phyloP scores from a whole-genome alignment of 2,113 vertebrate genomes.

The Chloroceryle aenea region DNA sequence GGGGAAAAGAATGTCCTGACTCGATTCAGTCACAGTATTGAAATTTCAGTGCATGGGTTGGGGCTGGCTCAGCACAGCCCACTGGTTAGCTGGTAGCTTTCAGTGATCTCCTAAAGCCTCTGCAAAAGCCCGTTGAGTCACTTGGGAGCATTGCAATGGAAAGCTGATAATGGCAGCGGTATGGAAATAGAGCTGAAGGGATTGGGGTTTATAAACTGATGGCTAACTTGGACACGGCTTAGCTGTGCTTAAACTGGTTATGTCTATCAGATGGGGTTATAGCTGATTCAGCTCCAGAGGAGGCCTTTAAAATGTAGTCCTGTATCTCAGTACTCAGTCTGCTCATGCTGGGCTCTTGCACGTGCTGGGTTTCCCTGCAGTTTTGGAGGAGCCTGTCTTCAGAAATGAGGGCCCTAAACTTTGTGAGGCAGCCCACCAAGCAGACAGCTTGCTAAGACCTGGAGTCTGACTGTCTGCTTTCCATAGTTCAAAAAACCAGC shows the following conservation, averaged over 20 bases:
- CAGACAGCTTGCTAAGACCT: background rate
- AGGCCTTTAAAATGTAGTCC: background rate
- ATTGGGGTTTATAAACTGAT: conserved; percentile 49
- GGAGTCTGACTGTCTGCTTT: background rate
- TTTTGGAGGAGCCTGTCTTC: background rate
- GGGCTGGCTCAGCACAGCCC: background rate
- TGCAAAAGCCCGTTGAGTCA: conserved; percentile 28
- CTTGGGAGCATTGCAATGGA: conserved; percentile 12
- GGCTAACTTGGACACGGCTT: conserved; percentile 42
- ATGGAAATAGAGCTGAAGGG: conserved; percentile 53
- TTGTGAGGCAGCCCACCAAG: accelerated
- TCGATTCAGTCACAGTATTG: accelerated
- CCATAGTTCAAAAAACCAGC: background rate
- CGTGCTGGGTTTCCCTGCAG: background rate
- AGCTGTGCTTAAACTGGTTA: conserved; percentile 52
- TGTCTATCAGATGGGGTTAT: background rate
- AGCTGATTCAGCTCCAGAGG: conserved; percentile 16
- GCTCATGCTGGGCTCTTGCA: accelerated
- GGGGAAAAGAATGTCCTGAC: background rate
- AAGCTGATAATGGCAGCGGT: conserved; percentile 11
- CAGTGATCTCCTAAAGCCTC: conserved; percentile 16
- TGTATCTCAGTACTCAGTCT: background rate
- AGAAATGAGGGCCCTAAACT: accelerated
- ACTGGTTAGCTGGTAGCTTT: background rate
- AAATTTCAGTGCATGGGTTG: background rate